Evolutionary conservation across 1,140 invertebrate genomes (phyloP).

Genomic region (Monomorium pharaonis): DNA sequence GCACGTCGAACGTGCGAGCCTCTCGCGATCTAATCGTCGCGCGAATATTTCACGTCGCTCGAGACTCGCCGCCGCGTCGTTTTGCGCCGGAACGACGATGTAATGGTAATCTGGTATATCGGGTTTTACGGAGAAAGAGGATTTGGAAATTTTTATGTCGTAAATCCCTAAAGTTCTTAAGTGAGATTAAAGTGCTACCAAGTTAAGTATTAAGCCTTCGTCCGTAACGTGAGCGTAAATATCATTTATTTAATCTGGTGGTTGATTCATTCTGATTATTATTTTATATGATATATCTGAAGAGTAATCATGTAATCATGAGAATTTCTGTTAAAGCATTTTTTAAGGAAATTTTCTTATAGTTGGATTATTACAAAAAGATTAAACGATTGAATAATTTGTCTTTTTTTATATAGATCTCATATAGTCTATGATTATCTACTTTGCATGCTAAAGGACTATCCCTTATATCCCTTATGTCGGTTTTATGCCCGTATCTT

Average conservation of each 20-base stretch:
- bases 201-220: neutral
- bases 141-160: neutral
- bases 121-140: neutral
- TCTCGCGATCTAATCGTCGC: slow-evolving; percentile 62
- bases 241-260: neutral
- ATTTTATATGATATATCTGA: neutral
- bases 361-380: neutral
- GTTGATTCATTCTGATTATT: neutral
- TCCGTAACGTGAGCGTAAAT: neutral
- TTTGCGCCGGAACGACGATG: neutral
- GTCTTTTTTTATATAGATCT: neutral
- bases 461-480: slow-evolving; percentile 19
- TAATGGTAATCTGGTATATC: slow-evolving; percentile 7
- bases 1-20: neutral
- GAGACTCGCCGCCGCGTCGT: neutral
- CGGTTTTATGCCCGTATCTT: slow-evolving; percentile 36
- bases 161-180: neutral
- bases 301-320: neutral
- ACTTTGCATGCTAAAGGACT: slow-evolving; percentile 24
- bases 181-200: neutral
- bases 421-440: neutral
- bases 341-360: neutral
- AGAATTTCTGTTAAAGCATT: no score
- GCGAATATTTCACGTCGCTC: slow-evolving; percentile 42
- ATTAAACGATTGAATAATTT: neutral